Conservation (phyloP, 1,140 invertebrate species). For the Solenopsis fugax region DNA sequence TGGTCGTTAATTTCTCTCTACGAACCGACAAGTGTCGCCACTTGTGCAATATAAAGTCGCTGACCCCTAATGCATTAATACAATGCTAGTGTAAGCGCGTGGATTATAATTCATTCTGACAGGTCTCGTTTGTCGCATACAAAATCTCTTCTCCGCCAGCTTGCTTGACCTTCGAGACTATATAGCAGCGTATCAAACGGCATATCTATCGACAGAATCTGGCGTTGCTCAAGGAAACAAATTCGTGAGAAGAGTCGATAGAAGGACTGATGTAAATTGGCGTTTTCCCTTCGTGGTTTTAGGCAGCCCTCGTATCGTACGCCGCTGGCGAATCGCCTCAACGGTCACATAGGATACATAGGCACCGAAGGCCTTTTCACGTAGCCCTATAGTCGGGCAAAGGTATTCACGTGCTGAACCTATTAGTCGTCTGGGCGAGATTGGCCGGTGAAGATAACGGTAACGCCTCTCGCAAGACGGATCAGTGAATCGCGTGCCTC, state of each 20-base stretch:
- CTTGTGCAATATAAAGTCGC: background rate
- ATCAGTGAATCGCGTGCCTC: conserved; percentile 83
- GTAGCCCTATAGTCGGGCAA: conserved; percentile 71
- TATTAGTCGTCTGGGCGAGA: conserved; percentile 78
- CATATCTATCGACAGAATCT: background rate
- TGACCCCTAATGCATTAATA: background rate
- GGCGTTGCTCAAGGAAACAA: background rate
- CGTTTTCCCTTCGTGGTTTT: conserved; percentile 11
- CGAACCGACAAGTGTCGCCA: background rate
- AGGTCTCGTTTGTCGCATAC: conserved; percentile 22
- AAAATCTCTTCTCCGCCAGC: conserved; percentile 5
- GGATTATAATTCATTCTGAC: conserved; percentile 11
- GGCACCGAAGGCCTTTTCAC: conserved; percentile 76
- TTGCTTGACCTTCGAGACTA: conserved; percentile 31
- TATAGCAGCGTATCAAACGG: background rate
- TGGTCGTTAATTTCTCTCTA: background rate
- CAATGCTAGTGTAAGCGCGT: background rate
- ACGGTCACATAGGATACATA: conserved; percentile 20
- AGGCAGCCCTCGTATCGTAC: background rate
- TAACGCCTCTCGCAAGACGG: conserved; percentile 84
- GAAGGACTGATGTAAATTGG: background rate
- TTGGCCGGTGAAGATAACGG: conserved; percentile 78
- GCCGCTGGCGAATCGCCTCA: background rate
- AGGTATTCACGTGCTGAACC: conserved; percentile 80
- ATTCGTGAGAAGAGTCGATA: background rate